Conservation (phyloP, 2,888 invertebrate genomes). For the Xylocampa areola region DNA sequence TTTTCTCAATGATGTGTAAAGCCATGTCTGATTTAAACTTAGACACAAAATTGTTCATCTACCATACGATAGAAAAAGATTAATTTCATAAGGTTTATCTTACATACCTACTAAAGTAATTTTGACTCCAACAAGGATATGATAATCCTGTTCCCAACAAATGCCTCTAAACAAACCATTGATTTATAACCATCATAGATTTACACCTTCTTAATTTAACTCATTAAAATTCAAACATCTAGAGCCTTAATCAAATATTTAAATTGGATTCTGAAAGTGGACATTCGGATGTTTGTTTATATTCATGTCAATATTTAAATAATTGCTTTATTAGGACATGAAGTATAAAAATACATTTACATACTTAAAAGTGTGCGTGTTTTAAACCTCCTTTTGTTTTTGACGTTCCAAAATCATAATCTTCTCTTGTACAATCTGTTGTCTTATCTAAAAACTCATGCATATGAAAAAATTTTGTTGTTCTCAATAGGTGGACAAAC, state of each 20-base stretch:
- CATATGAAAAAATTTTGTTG: no score
- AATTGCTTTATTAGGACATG: slow-evolving; percentile 30
- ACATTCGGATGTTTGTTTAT: slow-evolving; percentile 49
- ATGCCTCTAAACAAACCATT: slow-evolving; percentile 14
- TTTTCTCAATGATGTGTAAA: no score
- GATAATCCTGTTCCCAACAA: slow-evolving; percentile 35
- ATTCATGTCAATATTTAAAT: slow-evolving; percentile 43
- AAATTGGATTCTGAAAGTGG: slow-evolving; percentile 48
- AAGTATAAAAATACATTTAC: slow-evolving; percentile 24
- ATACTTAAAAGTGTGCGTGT: no score
- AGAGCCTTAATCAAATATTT: slow-evolving; percentile 56
- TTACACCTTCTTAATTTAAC: slow-evolving; percentile 49
- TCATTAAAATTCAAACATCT: slow-evolving; percentile 54
- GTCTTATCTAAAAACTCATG: no score
- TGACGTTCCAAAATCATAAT: no score
- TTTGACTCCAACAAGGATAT: slow-evolving; percentile 14
- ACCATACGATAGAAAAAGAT: no score
- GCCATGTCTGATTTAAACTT: no score
- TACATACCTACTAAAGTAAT: background rate
- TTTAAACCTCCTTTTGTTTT: no score
- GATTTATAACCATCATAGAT: slow-evolving; percentile 40
- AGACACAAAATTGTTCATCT: no score
- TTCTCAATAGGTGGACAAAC: no score
- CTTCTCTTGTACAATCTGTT: no score
- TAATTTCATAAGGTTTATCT: background rate